phyloP scores from a whole-genome alignment of 2,888 invertebrate genomes.

The Flabesymbios commensalis region DNA sequence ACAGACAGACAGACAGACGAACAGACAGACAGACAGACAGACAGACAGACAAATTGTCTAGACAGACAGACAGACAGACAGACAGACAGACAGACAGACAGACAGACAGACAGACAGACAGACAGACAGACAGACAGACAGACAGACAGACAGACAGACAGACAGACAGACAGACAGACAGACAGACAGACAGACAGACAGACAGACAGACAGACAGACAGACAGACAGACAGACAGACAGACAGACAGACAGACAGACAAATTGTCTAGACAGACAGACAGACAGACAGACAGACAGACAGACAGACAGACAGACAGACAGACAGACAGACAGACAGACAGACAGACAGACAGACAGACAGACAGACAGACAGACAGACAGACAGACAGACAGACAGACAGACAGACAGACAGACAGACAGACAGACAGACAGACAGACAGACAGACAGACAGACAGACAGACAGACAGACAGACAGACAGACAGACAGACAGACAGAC shows the following conservation, averaged over 20 bases:
- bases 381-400: slow-evolving; percentile 16
- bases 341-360: slow-evolving; percentile 2
- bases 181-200: slow-evolving; percentile 9
- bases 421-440: slow-evolving; percentile 9
- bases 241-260: background rate
- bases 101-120: slow-evolving; percentile 14
- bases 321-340: slow-evolving; percentile 6
- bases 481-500: slow-evolving; percentile 15
- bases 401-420: slow-evolving; percentile 7
- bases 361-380: slow-evolving; percentile 4
- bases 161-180: slow-evolving; percentile 8
- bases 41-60: slow-evolving; percentile 10
- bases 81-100: slow-evolving; percentile 11
- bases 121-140: slow-evolving; percentile 10
- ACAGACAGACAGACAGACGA: slow-evolving; percentile 10
- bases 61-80: slow-evolving; percentile 15
- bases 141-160: slow-evolving; percentile 8
- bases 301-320: slow-evolving; percentile 4
- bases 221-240: slow-evolving; percentile 3
- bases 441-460: slow-evolving; percentile 3
- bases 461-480: slow-evolving; percentile 13
- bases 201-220: slow-evolving; percentile 10
- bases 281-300: slow-evolving; percentile 6
- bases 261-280: too few relatives aligned
- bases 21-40: slow-evolving; percentile 15